These are phyloP conservation scores for Colaptes auratus DNA, from an alignment of 2,113 vertebrate genomes.

Conservation along the genomic window DNA sequence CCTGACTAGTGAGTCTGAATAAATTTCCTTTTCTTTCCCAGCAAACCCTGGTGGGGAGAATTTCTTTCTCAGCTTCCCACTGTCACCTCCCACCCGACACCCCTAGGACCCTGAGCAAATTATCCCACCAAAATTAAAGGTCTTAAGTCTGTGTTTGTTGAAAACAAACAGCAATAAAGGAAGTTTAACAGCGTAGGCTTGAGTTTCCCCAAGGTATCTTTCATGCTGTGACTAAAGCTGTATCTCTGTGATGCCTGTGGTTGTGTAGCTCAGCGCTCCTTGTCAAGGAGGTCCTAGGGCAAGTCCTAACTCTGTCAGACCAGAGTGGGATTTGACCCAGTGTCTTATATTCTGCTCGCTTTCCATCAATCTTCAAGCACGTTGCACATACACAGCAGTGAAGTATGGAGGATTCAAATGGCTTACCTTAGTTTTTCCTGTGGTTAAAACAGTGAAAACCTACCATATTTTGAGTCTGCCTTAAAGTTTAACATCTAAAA, in stretches of 20 bases:
- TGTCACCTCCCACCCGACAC: not conserved
- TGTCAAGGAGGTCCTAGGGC: not conserved
- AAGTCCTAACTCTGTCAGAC: fast-evolving
- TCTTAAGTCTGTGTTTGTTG: not conserved
- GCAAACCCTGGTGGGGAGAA: not conserved
- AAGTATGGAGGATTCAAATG: no score
- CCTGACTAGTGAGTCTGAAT: not conserved
- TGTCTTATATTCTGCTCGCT: not conserved
- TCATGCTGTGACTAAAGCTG: not conserved
- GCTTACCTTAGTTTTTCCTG: not conserved
- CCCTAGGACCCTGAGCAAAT: not conserved
- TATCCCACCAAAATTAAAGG: not conserved
- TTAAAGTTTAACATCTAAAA: fast-evolving
- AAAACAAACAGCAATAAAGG: not conserved
- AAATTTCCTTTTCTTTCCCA: not conserved
- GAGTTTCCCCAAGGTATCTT: not conserved
- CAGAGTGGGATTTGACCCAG: fast-evolving
- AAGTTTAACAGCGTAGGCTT: not conserved
- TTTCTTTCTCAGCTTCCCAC: not conserved
- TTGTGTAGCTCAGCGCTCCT: not conserved
- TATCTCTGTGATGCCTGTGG: fast-evolving
- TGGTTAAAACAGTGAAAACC: not conserved
- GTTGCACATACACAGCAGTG: fast-evolving
- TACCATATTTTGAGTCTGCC: not conserved
- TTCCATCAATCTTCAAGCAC: fast-evolving